Percentiles rank a stretch among this genome's conserved stretches.
Evolutionary conservation across 2,113 vertebrate genomes (phyloP).

Genomic region (Plectropomus leopardus): DNA sequence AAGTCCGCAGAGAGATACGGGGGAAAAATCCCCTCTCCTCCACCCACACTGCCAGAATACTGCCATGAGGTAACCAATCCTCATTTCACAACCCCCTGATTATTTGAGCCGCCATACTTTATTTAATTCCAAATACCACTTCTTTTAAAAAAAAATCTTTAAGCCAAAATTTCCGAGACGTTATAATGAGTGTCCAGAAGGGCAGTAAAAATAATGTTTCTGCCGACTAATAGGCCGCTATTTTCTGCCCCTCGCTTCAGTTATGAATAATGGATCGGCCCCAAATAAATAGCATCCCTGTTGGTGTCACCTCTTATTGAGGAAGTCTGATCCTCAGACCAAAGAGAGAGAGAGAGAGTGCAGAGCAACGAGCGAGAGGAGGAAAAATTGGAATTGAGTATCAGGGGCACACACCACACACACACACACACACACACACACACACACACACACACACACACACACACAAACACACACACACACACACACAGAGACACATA

Average conservation of each 20-base stretch:
- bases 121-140: constrained; percentile 44
- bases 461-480: constrained; percentile 13
- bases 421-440: constrained; percentile 8
- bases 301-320: constrained; percentile 69
- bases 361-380: constrained; percentile 6
- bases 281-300: constrained; percentile 65
- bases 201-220: constrained; percentile 46
- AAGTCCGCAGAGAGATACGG: not conserved
- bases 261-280: constrained; percentile 70
- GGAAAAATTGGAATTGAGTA: constrained; percentile 31
- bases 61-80: constrained; percentile 26
- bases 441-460: constrained; percentile 6
- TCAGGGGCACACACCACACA: constrained; percentile 26
- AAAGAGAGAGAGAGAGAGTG: constrained; percentile 36
- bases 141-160: constrained; percentile 44
- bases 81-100: constrained; percentile 45
- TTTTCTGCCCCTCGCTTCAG: constrained; percentile 39
- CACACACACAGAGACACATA: not conserved
- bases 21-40: not conserved
- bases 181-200: constrained; percentile 64
- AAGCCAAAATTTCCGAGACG: constrained; percentile 35
- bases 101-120: constrained; percentile 32
- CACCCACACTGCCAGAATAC: constrained; percentile 8
- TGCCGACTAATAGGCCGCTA: constrained; percentile 40
- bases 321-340: constrained; percentile 48